A percentile compares a stretch with the other conserved stretches of the same genome.
Evolutionary conservation across 2,888 invertebrate genomes (phyloP).

Genomic region (Nasonovia ribisnigri): DNA sequence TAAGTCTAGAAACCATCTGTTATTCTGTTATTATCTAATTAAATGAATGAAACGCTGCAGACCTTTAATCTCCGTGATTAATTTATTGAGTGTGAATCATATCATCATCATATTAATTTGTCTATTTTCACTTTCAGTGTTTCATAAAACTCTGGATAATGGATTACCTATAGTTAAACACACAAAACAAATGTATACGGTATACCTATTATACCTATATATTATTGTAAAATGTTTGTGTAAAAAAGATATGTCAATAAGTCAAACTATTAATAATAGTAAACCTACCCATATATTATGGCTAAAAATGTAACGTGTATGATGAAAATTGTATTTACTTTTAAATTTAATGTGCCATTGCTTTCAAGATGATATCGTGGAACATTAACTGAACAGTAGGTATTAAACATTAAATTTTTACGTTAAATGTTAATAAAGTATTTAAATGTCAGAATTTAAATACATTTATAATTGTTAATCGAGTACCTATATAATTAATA

Average conservation of each 20-base stretch:
- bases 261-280: background rate
- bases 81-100: background rate
- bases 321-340: background rate
- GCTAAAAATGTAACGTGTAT: background rate
- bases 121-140: background rate
- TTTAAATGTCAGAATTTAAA: background rate
- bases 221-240: background rate
- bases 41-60: constrained; percentile 15
- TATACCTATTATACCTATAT: background rate
- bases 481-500: too few species aligned
- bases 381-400: background rate
- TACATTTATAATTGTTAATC: background rate
- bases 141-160: background rate
- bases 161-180: background rate
- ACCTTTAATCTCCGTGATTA: background rate
- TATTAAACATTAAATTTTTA: too few species aligned
- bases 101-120: background rate
- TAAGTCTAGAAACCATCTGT: constrained; percentile 7
- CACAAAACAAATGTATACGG: background rate
- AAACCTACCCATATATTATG: too few species aligned
- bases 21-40: constrained; percentile 9
- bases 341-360: background rate
- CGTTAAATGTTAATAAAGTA: background rate
- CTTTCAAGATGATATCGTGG: background rate
- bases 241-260: background rate